Conservation (phyloP, 2,113 vertebrate species). For the Triplophysa rosa region DNA sequence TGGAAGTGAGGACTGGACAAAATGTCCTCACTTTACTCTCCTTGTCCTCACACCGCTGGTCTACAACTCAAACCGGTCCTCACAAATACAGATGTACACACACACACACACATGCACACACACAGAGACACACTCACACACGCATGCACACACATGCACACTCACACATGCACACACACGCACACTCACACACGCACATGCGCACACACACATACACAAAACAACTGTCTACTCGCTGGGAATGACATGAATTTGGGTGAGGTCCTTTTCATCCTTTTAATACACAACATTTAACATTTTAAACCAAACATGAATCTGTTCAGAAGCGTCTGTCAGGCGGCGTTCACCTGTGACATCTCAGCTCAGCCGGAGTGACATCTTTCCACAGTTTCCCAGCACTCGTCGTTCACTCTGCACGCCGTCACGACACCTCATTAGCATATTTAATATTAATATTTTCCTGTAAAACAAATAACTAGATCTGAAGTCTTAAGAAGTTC, state of each 20-base stretch:
- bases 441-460: no score
- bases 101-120: not conserved
- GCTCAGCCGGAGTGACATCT: slow-evolving; percentile 31
- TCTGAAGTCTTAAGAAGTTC: slow-evolving; percentile 2
- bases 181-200: no score
- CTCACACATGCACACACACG: no score
- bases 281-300: not conserved
- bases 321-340: slow-evolving; percentile 32
- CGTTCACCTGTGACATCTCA: slow-evolving; percentile 25
- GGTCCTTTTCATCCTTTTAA: not conserved
- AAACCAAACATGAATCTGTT: slow-evolving; percentile 35
- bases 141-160: not conserved
- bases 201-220: not conserved
- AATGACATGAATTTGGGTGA: not conserved
- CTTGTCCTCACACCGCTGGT: no score
- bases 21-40: no score
- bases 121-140: no score
- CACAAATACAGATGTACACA: no score
- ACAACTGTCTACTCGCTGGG: no score
- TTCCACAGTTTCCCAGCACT: not conserved
- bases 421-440: not conserved
- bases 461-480: not conserved
- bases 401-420: slow-evolving; percentile 1
- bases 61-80: no score
- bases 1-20: no score